Base-by-base conservation (phyloP, 2,888 invertebrate genomes). In the Dendrolimus pini region DNA sequence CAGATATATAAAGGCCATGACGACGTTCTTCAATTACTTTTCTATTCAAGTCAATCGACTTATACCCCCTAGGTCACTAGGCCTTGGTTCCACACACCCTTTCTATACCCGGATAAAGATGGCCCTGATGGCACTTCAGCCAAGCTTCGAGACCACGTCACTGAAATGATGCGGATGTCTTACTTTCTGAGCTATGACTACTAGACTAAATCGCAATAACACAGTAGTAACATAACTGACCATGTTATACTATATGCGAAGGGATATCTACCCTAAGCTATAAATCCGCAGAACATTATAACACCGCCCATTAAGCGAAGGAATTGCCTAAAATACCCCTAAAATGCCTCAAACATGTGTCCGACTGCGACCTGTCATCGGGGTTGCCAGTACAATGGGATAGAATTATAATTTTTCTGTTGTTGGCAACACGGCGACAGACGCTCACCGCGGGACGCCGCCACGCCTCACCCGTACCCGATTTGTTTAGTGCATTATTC, bases 341-440 rank as follows among this genome's bases (percentile, higher is more conserved):
- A 83, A 86, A 89, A 87, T 87, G 88, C 85, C 82, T 83, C 77
- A 82, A 87, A 89, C 89, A 89, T 89, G 89, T 89, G 89, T 87
- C 87, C 82, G 80, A 84, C 80, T 68, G 86, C 81, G 89, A 89
- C 85, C 89, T 89, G 89, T 89, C 89, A 87, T 89, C 89, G 78
- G 87, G 86, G 89, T 76, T 85, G 83, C 85, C 77, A 83, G 70
- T 66, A 87, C 87, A 88, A 87, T 84, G 67, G 84, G 71, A 69
- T 70, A 73, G 80, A 86, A 87, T 88, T 88, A 81, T 83, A 80
- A 78, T 85, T 85, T 86, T 85, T 83, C 77, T 77, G 82, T 80
- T 82, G 85, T 78, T 87, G 82, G 87, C 85, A 87, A 87, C 83
- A 83, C 80, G 76, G 77, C 83, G 87, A 89, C 89, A 89, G 88